Evolutionary conservation across 2,113 vertebrate genomes (phyloP), one percentile per base, ranked within the genome.

Genomic region (Sinocyclocheilus anophthalmus): DNA sequence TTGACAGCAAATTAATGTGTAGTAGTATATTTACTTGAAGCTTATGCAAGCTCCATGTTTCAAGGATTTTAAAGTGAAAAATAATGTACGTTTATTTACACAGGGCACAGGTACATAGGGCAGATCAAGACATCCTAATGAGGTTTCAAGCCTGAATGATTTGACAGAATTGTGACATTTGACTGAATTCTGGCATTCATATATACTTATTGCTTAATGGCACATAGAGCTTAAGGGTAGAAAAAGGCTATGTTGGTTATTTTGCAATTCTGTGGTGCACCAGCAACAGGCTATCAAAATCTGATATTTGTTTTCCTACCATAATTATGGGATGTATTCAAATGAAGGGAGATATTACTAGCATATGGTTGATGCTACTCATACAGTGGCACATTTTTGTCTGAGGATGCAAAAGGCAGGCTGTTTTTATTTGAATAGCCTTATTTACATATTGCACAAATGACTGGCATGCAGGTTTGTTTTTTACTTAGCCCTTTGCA

Each of bases 391-490:
- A 59, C 10, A 6, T 37, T 14, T 53, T 78, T 37, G 26, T 57
- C 30, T 37, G 76, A 22, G 59, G 76, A 78, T 78, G 30, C 53
- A 30, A 16, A 33, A 77, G 24, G 48, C 45, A 77, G 30, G 53
- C 26, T 37, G 50, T 65, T 65, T 33, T 81, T 65, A 45, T 16
- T 45, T 63, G 13, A 81, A 45, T 81, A 16, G 33, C 22, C n/a
- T 57, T 63, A 63, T 81, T 81, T 81, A 65, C 33, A 81, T 81
- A 81, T 42, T 63, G 33, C 22, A 63, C 78, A 81, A 79, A 79
- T 81, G 55, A 42, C 33, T 63, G 57, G 37, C 37, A 45, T 3
- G 4, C 18, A 39, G 30, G 77, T 26, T 81, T 63, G 10, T 63
- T 63, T 24, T 63, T 16, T 37, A 57, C 10, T 78, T 16, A 5